Conservation (phyloP, 1,140 invertebrate genomes). For the Orchestia grillus region DNA sequence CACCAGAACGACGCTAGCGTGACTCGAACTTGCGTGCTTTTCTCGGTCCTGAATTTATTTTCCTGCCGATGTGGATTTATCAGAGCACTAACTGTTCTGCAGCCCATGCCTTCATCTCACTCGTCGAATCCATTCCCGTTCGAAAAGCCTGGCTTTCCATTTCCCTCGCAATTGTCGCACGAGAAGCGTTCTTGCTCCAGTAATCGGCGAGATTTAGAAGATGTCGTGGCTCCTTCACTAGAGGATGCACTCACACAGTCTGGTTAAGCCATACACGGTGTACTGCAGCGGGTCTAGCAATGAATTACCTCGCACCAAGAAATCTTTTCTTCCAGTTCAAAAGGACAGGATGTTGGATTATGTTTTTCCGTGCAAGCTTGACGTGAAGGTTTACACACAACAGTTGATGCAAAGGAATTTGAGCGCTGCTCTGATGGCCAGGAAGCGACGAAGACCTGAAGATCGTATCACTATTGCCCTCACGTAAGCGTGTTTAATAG, state of each 20-base stretch:
- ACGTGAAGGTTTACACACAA: too few species aligned
- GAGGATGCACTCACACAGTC: not conserved
- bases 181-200: not conserved
- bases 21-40: not conserved
- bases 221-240: not conserved
- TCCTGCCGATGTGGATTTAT: not conserved
- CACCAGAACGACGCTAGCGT: not conserved
- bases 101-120: not conserved
- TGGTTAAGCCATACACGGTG: not conserved
- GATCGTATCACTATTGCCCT: too few species aligned
- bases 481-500: too few species aligned
- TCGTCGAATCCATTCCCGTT: not conserved
- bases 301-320: not conserved
- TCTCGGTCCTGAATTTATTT: not conserved
- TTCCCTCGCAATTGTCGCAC: not conserved
- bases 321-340: not conserved
- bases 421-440: too few species aligned
- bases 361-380: too few species aligned
- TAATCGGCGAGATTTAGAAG: not conserved
- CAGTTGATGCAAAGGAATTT: too few species aligned
- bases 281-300: not conserved
- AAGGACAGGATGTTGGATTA: not conserved
- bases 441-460: too few species aligned
- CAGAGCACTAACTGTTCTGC: not conserved
- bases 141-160: not conserved